A percentile compares a stretch with the other conserved stretches of the same genome.
Conservation (phyloP, 2,797 vertebrate species). For the Ctenosaura bakeri region DNA sequence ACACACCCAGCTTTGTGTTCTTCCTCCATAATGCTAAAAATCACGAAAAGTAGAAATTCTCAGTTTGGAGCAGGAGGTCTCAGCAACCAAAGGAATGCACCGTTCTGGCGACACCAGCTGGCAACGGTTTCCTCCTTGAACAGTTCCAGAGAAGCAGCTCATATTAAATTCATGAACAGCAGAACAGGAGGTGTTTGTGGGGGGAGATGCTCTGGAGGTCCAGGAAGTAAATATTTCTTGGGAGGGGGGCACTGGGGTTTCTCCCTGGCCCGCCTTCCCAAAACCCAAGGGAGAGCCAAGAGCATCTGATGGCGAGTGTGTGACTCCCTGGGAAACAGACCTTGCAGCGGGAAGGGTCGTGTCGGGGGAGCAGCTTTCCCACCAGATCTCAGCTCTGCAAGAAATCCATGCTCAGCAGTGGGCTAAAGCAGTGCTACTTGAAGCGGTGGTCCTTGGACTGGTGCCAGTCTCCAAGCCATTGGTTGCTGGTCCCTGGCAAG, state of each 20-base stretch:
- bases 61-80: slow-evolving; percentile 59
- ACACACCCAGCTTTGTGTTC: no score
- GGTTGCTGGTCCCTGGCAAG: no score
- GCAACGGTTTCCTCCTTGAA: slow-evolving; percentile 67
- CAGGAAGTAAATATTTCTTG: slow-evolving; percentile 80
- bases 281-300: slow-evolving; percentile 2
- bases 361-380: not conserved
- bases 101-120: slow-evolving; percentile 68
- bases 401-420: not conserved
- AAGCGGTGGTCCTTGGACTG: no score
- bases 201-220: slow-evolving; percentile 69
- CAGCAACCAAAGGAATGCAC: slow-evolving; percentile 76
- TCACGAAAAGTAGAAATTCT: not conserved
- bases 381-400: not conserved
- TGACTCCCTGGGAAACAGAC: slow-evolving; percentile 36
- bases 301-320: slow-evolving; percentile 22
- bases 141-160: slow-evolving; percentile 69
- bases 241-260: not conserved
- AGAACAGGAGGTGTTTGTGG: not conserved
- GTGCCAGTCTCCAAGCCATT: no score
- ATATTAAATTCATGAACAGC: slow-evolving; percentile 82
- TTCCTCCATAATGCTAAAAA: not conserved
- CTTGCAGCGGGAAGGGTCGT: not conserved
- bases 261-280: slow-evolving; percentile 36
- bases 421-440: no score